These are phyloP conservation scores for Tetheella fluctuosa DNA, from an alignment of 2,888 invertebrate species.

Conservation along the genomic window DNA sequence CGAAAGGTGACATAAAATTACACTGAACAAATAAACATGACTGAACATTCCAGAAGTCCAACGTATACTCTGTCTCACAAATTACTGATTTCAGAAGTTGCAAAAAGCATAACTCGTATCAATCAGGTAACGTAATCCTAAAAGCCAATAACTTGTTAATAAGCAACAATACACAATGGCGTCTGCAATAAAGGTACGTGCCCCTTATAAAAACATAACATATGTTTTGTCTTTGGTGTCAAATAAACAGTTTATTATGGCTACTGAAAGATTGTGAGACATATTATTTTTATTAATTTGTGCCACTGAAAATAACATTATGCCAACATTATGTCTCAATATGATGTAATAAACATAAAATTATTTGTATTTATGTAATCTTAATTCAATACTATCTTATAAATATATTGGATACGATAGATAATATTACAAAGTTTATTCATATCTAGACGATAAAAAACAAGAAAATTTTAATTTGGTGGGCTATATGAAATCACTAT, in stretches of 20 bases:
- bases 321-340: not conserved
- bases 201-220: conserved; percentile 44
- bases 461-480: too few species aligned
- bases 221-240: conserved; percentile 54
- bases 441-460: too few species aligned
- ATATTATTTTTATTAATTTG: not conserved
- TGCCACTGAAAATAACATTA: not conserved
- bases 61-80: not conserved
- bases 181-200: conserved; percentile 40
- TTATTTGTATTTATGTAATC: not conserved
- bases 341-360: not conserved
- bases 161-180: conserved; percentile 51
- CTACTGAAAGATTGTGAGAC: conserved; percentile 30
- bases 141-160: conserved; percentile 36
- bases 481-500: too few species aligned
- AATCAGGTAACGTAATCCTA: conserved; percentile 34
- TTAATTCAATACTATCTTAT: not conserved
- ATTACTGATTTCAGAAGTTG: conserved; percentile 21
- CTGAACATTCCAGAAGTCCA: too few species aligned
- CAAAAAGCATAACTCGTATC: conserved; percentile 33
- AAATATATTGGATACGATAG: too few species aligned
- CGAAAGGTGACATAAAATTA: too few species aligned
- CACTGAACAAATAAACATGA: too few species aligned
- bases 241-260: conserved; percentile 47
- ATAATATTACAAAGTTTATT: too few species aligned